Conservation (phyloP, 2,888 invertebrate species). For the Drosophila limbata region DNA sequence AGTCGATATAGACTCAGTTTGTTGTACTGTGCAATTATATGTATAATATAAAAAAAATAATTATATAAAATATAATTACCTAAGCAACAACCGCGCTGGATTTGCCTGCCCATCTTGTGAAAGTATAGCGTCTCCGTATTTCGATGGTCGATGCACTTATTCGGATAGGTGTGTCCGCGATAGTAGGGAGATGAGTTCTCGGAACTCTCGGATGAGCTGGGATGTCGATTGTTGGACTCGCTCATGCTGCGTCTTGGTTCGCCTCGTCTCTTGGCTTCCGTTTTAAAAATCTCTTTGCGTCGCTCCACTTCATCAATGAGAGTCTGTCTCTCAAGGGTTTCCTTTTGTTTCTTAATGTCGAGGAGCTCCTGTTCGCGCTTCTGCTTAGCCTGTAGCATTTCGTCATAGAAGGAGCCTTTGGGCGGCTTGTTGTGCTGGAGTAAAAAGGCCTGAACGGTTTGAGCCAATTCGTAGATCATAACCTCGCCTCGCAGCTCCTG, state of each 20-base stretch:
- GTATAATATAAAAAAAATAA: background rate
- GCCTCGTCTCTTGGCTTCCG: conserved; percentile 87
- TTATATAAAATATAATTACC: conserved; percentile 72
- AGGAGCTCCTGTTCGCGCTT: conserved; percentile 88
- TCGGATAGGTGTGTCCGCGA: conserved; percentile 81
- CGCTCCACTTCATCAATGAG: conserved; percentile 91
- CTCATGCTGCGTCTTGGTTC: conserved; percentile 86
- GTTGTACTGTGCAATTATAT: background rate
- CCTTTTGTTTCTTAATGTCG: conserved; percentile 88
- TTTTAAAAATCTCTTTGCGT: conserved; percentile 91
- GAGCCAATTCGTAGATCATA: conserved; percentile 94
- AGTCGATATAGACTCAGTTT: too few relatives aligned
- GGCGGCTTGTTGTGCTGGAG: conserved; percentile 93
- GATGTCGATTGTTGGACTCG: conserved; percentile 85
- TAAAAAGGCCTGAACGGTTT: conserved; percentile 92
- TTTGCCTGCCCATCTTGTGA: conserved; percentile 87
- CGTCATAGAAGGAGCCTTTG: conserved; percentile 94
- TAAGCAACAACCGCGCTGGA: conserved; percentile 91
- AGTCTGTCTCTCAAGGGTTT: conserved; percentile 89
- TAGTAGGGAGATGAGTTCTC: conserved; percentile 86
- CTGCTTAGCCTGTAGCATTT: conserved; percentile 92
- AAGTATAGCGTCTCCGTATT: conserved; percentile 87
- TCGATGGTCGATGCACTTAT: conserved; percentile 86
- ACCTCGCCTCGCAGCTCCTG: conserved; percentile 90
- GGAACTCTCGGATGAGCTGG: conserved; percentile 87